Evolutionary conservation across 92 coral and sea anemone species (phyloP).

Genomic region (Heliopora coerulea): DNA sequence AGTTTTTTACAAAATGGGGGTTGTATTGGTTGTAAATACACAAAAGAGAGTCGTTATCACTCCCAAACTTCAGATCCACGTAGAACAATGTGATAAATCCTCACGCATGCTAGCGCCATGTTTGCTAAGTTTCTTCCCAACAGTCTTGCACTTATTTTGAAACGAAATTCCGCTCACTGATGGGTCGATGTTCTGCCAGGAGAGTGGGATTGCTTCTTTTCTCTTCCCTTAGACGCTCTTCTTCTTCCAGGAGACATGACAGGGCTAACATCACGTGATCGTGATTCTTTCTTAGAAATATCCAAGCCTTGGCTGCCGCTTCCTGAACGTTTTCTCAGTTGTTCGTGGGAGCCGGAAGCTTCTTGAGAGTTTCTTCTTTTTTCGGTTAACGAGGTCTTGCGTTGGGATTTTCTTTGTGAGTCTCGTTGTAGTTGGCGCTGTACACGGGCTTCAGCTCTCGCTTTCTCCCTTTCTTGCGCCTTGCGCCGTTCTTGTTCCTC

Average conservation of each 20-base stretch:
- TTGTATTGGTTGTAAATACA: too few relatives aligned
- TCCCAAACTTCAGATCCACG: too few relatives aligned
- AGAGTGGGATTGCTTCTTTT: neutral
- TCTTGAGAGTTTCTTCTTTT: neutral
- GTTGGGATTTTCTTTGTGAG: constrained; percentile 13
- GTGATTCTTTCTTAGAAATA: constrained; percentile 12
- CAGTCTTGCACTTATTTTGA: too few relatives aligned
- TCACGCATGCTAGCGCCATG: too few relatives aligned
- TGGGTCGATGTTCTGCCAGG: neutral
- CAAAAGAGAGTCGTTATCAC: too few relatives aligned
- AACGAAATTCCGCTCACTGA: neutral
- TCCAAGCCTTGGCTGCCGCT: constrained; percentile 2
- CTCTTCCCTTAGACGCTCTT: neutral
- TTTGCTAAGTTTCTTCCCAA: too few relatives aligned
- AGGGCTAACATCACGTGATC: constrained; percentile 36
- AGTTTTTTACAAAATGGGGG: too few relatives aligned
- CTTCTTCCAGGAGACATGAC: constrained; percentile 7
- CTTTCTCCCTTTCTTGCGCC: constrained; percentile 77
- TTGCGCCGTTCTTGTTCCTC: constrained; percentile 88
- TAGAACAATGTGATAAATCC: too few relatives aligned
- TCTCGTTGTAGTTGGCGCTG: constrained; percentile 29
- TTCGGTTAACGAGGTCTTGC: neutral
- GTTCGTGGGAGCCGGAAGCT: neutral
- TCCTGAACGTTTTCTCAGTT: neutral
- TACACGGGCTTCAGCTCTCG: constrained; percentile 55